Conservation (phyloP, 2,888 invertebrate genomes). For the Rutpela maculata region DNA sequence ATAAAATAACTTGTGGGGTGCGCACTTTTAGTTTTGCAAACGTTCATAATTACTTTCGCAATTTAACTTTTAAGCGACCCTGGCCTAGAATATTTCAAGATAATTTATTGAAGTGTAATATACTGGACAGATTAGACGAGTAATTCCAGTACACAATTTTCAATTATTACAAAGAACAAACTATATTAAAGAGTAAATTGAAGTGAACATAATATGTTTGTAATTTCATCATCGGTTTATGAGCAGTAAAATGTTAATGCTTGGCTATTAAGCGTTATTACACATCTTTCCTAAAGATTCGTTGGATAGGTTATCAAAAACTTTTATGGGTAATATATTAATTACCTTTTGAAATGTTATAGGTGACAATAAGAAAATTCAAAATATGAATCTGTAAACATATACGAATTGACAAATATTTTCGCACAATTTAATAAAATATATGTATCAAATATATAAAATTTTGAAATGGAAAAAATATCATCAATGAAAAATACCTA, state of each 20-base stretch:
- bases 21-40: too few relatives aligned
- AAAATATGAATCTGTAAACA: background rate
- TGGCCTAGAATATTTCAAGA: too few relatives aligned
- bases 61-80: too few relatives aligned
- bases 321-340: background rate
- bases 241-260: background rate
- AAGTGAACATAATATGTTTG: background rate
- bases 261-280: background rate
- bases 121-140: too few relatives aligned
- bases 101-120: too few relatives aligned
- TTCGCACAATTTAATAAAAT: background rate
- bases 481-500: too few relatives aligned
- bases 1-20: too few relatives aligned
- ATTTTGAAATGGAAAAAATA: too few relatives aligned
- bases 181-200: background rate
- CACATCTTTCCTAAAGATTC: background rate
- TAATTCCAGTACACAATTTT: background rate
- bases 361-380: background rate
- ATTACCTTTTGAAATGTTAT: background rate
- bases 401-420: background rate
- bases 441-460: too few relatives aligned
- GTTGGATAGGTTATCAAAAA: background rate
- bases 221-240: background rate
- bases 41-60: too few relatives aligned
- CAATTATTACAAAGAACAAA: background rate